Conservation (phyloP, 2,113 vertebrate genomes). For the Monarcha castaneiventris region DNA sequence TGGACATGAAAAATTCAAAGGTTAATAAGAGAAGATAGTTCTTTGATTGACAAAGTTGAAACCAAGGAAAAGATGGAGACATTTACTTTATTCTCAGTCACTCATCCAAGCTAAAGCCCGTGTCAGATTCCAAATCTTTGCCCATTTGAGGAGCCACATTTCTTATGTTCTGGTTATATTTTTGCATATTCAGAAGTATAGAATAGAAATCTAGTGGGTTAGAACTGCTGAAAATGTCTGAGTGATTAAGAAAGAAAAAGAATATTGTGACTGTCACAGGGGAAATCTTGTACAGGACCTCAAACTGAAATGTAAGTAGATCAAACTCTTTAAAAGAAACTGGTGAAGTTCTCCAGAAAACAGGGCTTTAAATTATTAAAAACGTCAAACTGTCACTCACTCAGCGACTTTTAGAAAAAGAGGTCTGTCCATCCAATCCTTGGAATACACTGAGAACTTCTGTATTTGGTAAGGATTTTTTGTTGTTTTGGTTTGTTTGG, state of each 20-base stretch:
- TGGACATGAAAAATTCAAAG: neutral
- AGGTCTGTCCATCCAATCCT: neutral
- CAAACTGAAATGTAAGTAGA: neutral
- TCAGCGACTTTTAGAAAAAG: neutral
- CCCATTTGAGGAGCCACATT: neutral
- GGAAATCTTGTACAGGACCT: neutral
- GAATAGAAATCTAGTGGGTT: neutral
- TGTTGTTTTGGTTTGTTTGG: neutral
- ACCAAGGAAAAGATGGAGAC: neutral
- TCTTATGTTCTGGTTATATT: neutral
- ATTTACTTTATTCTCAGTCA: neutral
- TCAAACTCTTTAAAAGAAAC: neutral
- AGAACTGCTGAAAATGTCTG: neutral
- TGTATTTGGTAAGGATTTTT: neutral
- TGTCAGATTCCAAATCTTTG: neutral
- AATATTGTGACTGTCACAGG: neutral
- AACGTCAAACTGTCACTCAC: accelerated
- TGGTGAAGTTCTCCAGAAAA: neutral
- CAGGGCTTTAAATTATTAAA: neutral
- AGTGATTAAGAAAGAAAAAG: neutral
- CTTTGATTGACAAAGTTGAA: neutral
- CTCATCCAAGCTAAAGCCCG: neutral
- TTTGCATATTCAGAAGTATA: neutral
- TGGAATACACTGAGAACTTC: neutral
- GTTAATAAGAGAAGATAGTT: neutral